These are phyloP conservation scores for Branchipolynoe longqiensis DNA, from an alignment of 2,888 invertebrate genomes.

Conservation along the genomic window DNA sequence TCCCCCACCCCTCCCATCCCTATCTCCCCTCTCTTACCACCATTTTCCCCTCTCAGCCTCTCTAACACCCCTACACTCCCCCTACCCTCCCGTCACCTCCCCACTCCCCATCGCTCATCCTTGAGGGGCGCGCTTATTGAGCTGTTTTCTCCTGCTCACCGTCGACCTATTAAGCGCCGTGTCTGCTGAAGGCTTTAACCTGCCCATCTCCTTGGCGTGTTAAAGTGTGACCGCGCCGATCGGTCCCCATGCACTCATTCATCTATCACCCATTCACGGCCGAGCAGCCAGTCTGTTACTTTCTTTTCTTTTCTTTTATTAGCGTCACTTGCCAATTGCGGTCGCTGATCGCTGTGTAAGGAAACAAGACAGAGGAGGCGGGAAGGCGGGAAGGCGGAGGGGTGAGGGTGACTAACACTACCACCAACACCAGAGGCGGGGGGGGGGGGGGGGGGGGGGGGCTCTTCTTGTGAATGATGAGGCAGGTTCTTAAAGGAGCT, in stretches of 20 bases:
- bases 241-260: constrained; percentile 26
- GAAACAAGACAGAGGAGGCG: not conserved
- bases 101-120: constrained; percentile 23
- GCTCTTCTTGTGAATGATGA: constrained; percentile 31
- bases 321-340: constrained; percentile 30
- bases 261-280: constrained; percentile 38
- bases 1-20: no score
- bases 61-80: no score
- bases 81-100: not conserved
- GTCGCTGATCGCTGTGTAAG: not conserved
- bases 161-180: constrained; percentile 11
- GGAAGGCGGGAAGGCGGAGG: not conserved
- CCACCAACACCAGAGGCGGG: no score
- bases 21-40: not conserved
- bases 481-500: constrained; percentile 31
- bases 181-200: constrained; percentile 44
- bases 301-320: not conserved
- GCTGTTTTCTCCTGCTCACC: constrained; percentile 35
- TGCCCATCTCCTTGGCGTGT: constrained; percentile 46
- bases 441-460: not conserved
- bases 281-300: not conserved
- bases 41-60: not conserved
- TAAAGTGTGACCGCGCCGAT: constrained; percentile 48
- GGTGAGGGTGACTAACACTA: constrained; percentile 24
- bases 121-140: constrained; percentile 36